Evolutionary conservation across 2,113 vertebrate genomes (phyloP).

Genomic region (Promerops cafer): DNA sequence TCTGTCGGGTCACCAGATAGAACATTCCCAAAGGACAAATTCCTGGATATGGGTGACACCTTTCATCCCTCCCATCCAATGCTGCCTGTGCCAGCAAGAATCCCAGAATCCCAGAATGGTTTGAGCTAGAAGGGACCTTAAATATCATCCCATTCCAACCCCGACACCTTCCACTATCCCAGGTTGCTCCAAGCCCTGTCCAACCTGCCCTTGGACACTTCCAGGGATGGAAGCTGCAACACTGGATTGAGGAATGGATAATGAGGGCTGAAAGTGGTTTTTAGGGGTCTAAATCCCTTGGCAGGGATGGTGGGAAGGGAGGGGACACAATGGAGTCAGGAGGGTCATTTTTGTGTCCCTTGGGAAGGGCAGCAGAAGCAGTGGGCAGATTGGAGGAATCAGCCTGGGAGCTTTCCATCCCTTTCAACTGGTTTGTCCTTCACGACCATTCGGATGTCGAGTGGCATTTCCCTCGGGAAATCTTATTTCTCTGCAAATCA

Average conservation of each 20-base stretch:
- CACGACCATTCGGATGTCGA: not conserved
- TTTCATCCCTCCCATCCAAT: not conserved
- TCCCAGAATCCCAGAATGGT: not conserved
- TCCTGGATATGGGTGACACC: accelerated
- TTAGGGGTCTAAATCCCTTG: not conserved
- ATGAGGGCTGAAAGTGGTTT: not conserved
- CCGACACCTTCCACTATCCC: accelerated
- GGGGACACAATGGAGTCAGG: no score
- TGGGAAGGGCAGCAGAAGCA: not conserved
- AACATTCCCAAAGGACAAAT: not conserved
- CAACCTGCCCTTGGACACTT: not conserved
- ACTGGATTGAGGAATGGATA: not conserved
- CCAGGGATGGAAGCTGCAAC: not conserved
- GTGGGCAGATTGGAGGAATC: not conserved
- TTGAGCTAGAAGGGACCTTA: not conserved
- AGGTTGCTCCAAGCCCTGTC: not conserved
- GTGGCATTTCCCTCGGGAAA: not conserved
- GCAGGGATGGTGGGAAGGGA: not conserved
- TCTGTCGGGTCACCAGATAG: accelerated
- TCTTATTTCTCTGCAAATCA: not conserved
- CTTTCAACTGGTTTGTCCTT: not conserved
- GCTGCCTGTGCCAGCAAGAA: not conserved
- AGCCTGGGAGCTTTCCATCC: not conserved
- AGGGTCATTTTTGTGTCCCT: not conserved
- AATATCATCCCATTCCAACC: not conserved